These are phyloP conservation scores for Acarapis woodi DNA, from an alignment of 1,140 invertebrate species.

Conservation along the genomic window DNA sequence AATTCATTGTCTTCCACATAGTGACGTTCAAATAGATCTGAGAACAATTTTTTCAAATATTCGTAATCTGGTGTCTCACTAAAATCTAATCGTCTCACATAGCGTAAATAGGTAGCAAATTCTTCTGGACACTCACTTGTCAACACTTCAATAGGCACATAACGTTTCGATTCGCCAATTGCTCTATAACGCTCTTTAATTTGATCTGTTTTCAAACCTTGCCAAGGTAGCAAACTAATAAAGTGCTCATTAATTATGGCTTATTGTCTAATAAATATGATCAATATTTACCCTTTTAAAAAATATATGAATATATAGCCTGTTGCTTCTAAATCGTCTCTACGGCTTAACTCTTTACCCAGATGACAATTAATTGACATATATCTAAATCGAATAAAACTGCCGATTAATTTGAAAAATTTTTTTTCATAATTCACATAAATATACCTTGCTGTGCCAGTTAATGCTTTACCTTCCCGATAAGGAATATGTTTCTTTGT, in stretches of 20 bases:
- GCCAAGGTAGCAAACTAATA: constrained; percentile 99
- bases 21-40: constrained; percentile 21
- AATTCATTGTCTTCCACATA: constrained; percentile 22
- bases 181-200: constrained; percentile 98
- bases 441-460: constrained; percentile 29
- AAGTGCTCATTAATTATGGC: too few species aligned
- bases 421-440: too few species aligned
- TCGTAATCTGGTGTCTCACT: constrained; percentile 30
- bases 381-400: too few species aligned
- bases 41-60: constrained; percentile 22
- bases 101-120: constrained; percentile 69
- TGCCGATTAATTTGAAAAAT: too few species aligned
- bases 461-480: constrained; percentile 29
- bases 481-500: constrained; percentile 29
- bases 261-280: too few species aligned
- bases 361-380: constrained; percentile 32
- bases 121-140: constrained; percentile 72
- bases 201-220: constrained; percentile 96
- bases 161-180: constrained; percentile 94
- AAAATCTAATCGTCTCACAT: constrained; percentile 27
- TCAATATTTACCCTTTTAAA: constrained; percentile 74
- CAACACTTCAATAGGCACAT: constrained; percentile 80
- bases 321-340: constrained; percentile 93
- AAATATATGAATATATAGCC: constrained; percentile 99
- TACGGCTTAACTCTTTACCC: constrained; percentile 68